Evolutionary conservation across 2,888 invertebrate species (phyloP), one percentile per base, ranked within the genome.

Genomic region (Campaea margaritaria): DNA sequence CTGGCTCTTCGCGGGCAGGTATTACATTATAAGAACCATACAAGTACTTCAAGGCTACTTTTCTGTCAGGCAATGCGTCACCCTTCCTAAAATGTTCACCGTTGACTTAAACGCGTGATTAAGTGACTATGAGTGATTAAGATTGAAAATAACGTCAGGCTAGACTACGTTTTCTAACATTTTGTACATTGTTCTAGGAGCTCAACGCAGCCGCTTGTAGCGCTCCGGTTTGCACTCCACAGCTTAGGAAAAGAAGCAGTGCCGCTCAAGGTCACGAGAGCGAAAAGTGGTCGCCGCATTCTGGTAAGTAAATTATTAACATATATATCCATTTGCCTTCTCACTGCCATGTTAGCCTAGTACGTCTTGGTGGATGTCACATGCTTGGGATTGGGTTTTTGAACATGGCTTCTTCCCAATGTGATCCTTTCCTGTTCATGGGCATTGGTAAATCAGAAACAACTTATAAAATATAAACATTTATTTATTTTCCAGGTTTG

Each of bases 241-340:
- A 90, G 68, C 73, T 90, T 39, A 79, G 87, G 36, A 91, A 91
- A 65, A 74, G 91, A 27, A 85, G 85, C 64, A 83, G 87, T 55
- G 87, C 79, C 0, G 79, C 82, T 8, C 87, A 81, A 21, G 75
- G 79, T 0, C 90, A 84, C 41, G 92, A 92, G 8, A 64, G 68
- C 2, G 91, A 92, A 52, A 91, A 92, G 65, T 91, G 92, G 90
- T 89, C 91, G 11, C 91, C 91, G 0, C 91, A 91, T 72, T 75
- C 90, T 60, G 91, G 90, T 90, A 61, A 56, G 56, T 14, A 12
- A 27, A 31, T 44, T 31, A 34, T 3, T 34, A 34, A 2, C 34
- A 34, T 11, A 9, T 3, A 2, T 34, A 11, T 9, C 34, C 1
- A 34, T 34, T 34, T 9, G 5, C 21, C 21, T 21, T 21, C 21